phyloP scores from a whole-genome alignment of 2,888 invertebrate species.

The Tupiocoris notatus region DNA sequence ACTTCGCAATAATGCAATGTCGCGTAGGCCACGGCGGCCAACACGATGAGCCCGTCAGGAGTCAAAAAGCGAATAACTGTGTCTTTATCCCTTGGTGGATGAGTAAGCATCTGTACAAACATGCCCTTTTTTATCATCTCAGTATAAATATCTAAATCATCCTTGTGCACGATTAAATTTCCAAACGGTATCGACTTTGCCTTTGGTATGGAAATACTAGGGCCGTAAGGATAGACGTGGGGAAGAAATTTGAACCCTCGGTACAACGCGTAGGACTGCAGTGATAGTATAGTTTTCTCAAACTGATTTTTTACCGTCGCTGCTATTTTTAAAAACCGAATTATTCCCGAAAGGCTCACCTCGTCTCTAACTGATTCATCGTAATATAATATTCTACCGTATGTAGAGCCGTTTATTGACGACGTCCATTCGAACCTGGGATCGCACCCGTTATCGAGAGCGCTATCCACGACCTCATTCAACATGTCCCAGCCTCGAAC shows the following conservation, averaged over 20 bases:
- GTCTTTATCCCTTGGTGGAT: background rate
- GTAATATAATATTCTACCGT: background rate
- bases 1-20: background rate
- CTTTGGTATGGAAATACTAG: background rate
- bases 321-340: background rate
- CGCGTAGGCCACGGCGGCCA: background rate
- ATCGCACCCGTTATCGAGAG: background rate
- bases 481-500: background rate
- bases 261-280: background rate
- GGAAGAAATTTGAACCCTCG: background rate
- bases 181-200: background rate
- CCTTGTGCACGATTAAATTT: background rate
- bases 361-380: background rate
- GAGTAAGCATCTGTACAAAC: background rate
- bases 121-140: background rate
- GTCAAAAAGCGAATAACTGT: background rate
- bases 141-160: background rate
- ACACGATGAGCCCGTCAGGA: background rate
- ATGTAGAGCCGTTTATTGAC: background rate
- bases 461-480: background rate
- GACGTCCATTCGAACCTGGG: background rate
- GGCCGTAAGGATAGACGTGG: background rate
- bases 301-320: background rate
- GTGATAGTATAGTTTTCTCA: background rate
- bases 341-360: background rate